These are phyloP conservation scores for Spheniscus humboldti DNA, from an alignment of 2,797 vertebrate species.

Conservation along the genomic window DNA sequence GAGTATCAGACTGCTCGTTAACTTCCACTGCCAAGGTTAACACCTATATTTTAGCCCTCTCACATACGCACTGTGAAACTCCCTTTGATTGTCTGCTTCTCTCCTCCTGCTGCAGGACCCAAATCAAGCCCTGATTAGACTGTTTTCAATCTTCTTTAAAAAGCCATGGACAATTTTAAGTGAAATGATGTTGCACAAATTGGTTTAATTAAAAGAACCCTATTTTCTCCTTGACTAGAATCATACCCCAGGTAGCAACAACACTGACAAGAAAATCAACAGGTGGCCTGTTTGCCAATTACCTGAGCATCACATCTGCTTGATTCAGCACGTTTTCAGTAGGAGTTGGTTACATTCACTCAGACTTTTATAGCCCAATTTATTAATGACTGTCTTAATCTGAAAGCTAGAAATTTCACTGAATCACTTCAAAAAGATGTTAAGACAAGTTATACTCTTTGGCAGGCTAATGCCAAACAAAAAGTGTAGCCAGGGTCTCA, in stretches of 20 bases:
- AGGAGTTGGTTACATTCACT: neutral
- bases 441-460: constrained; percentile 15
- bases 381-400: constrained; percentile 41
- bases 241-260: constrained; percentile 24
- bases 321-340: constrained; percentile 35
- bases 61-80: neutral
- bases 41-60: neutral
- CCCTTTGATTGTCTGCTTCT: neutral
- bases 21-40: neutral
- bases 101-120: neutral
- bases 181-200: constrained; percentile 2
- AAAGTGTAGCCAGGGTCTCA: neutral
- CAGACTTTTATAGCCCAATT: neutral
- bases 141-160: constrained; percentile 36
- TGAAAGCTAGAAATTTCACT: constrained; percentile 40
- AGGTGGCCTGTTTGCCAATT: constrained; percentile 3
- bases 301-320: neutral
- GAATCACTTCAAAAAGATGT: constrained; percentile 31
- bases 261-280: constrained; percentile 38
- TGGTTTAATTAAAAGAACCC: constrained; percentile 54
- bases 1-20: neutral
- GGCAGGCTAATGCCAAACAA: neutral
- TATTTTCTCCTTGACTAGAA: constrained; percentile 46
- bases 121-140: neutral
- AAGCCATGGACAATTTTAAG: constrained; percentile 9